Base-by-base conservation (phyloP, 2,888 invertebrate species). In the Folsomia candida region DNA sequence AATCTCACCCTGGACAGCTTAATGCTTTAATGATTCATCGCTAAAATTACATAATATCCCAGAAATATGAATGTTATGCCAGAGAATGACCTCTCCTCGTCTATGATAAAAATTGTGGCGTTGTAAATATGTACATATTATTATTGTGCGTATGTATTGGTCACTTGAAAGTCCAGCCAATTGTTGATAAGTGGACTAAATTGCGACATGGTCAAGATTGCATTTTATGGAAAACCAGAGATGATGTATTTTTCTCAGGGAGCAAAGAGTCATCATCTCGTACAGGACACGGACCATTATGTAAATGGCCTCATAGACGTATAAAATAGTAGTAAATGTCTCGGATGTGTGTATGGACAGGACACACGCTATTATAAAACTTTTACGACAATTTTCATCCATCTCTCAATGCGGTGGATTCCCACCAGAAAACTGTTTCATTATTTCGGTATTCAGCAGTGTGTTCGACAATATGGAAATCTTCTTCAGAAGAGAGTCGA, bases 351-450 rank as follows among this genome's bases (percentile, higher is more conserved):
- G n/a, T 4, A 22, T 57, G 57, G 57, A 57, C 57, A 57, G 57
- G 24, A 57, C n/a, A 57, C 57, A 57, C n/a, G 57, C 24, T 57
- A 22, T 57, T 57, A n/a, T 57, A 20, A 57, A 57, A 57, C 57
- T 22, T 57, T 57, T n/a, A 22, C 20, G 57, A 57, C n/a, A 57
- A 6, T 22, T 57, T 37, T 37, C 37, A 9, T 37, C 14, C 37
- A 14, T 37, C 37, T n/a, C n/a, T 37, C 37, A 37, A 37, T 37
- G 4, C 37, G 14, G 37, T 37, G 14, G 14, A 37, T 37, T 37
- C 37, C 37, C 27, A 54, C 61, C 20, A 67, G 59, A 47, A 68
- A 68, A 57, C 68, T 24, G 59, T 57, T 37, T 37, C 14, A 9
- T 14, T 37, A 37, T 37, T 37, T 37, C 14, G 37, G 37, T 4